Evolutionary conservation across 2,888 invertebrate genomes (phyloP).

Genomic region (Synergus laeviventris): DNA sequence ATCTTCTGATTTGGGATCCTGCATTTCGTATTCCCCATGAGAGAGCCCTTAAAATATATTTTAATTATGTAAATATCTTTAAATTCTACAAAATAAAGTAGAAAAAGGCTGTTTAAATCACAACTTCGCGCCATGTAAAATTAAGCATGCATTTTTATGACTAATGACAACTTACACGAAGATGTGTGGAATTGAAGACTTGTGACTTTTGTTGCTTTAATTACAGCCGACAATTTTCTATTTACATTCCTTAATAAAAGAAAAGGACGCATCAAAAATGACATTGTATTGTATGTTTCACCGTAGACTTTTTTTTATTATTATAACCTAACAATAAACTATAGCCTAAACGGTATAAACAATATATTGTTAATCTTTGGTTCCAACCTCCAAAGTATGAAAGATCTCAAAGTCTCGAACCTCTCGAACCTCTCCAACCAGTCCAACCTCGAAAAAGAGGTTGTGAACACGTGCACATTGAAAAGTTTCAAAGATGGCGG

Average conservation of each 20-base stretch:
- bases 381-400: not conserved
- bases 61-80: not conserved
- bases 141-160: not conserved
- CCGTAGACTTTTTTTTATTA: not conserved
- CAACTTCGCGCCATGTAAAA: not conserved
- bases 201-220: not conserved
- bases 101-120: not conserved
- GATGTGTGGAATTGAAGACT: conserved; percentile 16
- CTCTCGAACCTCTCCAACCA: too few relatives aligned
- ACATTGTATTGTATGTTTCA: not conserved
- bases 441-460: too few relatives aligned
- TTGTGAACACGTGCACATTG: too few relatives aligned
- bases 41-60: conserved; percentile 76
- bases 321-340: not conserved
- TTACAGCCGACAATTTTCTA: not conserved
- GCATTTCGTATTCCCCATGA: conserved; percentile 93
- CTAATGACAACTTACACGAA: conserved; percentile 17
- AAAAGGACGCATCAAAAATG: conserved; percentile 1
- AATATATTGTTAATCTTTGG: too few relatives aligned
- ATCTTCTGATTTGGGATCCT: conserved; percentile 92
- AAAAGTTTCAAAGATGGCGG: too few relatives aligned
- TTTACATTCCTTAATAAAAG: conserved; percentile 24
- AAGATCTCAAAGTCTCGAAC: too few relatives aligned
- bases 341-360: too few relatives aligned
- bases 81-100: not conserved